Evolutionary conservation across 1,140 invertebrate genomes (phyloP).

Genomic region (Stenopsyche tienmushanensis): DNA sequence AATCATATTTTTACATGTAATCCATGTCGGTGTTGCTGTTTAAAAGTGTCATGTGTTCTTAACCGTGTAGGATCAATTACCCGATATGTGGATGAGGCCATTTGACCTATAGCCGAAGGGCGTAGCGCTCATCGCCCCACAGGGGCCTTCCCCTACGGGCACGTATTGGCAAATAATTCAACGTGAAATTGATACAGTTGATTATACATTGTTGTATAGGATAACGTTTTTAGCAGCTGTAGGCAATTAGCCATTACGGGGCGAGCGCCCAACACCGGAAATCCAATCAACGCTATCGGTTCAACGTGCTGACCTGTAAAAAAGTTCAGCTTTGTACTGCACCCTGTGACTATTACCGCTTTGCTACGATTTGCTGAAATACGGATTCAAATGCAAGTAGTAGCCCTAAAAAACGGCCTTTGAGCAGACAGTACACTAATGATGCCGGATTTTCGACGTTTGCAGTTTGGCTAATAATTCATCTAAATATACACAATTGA

Average conservation of each 20-base stretch:
- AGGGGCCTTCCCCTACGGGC: background rate
- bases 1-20: background rate
- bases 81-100: too few relatives aligned
- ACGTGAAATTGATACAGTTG: conserved; percentile 1
- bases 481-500: too few relatives aligned
- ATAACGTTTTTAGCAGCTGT: conserved; percentile 36
- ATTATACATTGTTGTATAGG: conserved; percentile 2
- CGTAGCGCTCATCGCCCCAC: background rate
- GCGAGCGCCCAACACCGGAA: conserved; percentile 10
- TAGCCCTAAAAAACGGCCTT: too few relatives aligned
- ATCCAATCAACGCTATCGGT: conserved; percentile 32
- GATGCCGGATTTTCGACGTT: too few relatives aligned
- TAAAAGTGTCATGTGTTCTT: too few relatives aligned
- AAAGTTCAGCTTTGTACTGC: background rate
- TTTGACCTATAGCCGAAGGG: background rate
- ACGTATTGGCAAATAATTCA: background rate
- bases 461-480: too few relatives aligned
- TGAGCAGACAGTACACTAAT: too few relatives aligned
- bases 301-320: conserved; percentile 30
- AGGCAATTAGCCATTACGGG: conserved; percentile 34
- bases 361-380: too few relatives aligned
- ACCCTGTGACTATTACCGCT: too few relatives aligned
- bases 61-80: background rate
- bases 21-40: background rate
- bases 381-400: too few relatives aligned